Evolutionary conservation across 2,113 vertebrate species (phyloP), one percentile per base, ranked within the genome.

Genomic region (Mus pahari): DNA sequence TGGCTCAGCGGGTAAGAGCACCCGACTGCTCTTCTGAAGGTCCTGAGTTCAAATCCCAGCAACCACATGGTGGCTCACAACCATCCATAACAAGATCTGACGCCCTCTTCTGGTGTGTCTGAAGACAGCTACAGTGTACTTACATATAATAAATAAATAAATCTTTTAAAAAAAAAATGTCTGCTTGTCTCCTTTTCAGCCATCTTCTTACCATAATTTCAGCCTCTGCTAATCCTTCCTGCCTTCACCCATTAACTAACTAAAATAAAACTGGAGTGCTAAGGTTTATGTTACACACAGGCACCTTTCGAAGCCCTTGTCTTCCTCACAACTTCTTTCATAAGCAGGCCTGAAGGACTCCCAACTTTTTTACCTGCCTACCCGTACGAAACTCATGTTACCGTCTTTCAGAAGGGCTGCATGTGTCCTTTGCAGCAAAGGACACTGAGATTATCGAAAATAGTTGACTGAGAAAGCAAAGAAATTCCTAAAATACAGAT

Each of bases 401-500:
- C 42, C 83, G 6, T 64, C 62, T 50, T 93, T 39, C 5, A 68
- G 60, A 53, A 95, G 42, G 24, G 81, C 31, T 77, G 62, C 3
- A 13, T 36, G 60, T 53, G 89, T 89, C 90, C 1, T 73, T 92
- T 62, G 17, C 6, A 42, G 28, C 31, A 36, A 24, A 95, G 33
- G 45, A 17, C 75, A 64, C 66, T 71, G 78, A 55, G 31, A 77
- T 84, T 94, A 89, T 9, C 81, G 28, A 39, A 90, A 94, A 91
- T 6, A 71, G 83, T 0, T 60, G 14, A 22, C 64, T 90, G 36
- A 83, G 10, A 45, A 90, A 92, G 53, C 6, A 83, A 83, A 26
- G n/a, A 83, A 60, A 75, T 17, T 42, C 42, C 28, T 74, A 62
- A 48, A 70, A 68, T 94, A 78, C 31, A 50, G 68, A 89, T 28